A percentile compares a stretch with the other conserved stretches of the same genome.
These are phyloP conservation scores for Alethe diademata DNA, from an alignment of 2,113 vertebrate genomes.

Conservation along the genomic window DNA sequence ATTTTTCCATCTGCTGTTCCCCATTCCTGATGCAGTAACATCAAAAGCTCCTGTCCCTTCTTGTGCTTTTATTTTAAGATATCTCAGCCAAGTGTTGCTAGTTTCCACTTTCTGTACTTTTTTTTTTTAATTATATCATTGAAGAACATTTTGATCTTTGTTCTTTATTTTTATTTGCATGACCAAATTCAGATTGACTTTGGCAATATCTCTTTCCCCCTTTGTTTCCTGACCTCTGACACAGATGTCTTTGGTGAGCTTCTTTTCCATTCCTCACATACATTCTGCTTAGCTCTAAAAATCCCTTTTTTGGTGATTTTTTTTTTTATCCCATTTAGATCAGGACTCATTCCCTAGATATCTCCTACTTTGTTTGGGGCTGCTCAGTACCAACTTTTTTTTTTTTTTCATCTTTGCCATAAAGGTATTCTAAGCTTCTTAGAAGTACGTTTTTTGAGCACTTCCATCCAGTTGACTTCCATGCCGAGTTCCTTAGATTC, in stretches of 20 bases:
- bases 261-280: not conserved
- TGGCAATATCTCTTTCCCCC: not conserved
- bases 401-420: not conserved
- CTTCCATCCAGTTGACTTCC: not conserved
- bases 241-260: not conserved
- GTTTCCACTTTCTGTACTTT: not conserved
- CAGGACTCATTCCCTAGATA: not conserved
- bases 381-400: not conserved
- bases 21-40: not conserved
- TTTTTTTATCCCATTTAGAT: not conserved
- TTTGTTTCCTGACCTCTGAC: conserved; percentile 26
- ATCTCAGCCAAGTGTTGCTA: not conserved
- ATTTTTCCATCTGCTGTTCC: not conserved
- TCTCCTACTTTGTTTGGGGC: not conserved
- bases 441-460: not conserved
- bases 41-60: not conserved
- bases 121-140: not conserved
- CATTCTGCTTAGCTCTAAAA: not conserved
- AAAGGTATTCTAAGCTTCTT: not conserved
- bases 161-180: conserved; percentile 15
- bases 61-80: not conserved
- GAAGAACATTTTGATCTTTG: not conserved
- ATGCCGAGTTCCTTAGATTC: not conserved
- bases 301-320: not conserved
- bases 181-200: conserved; percentile 20